Base-by-base conservation (phyloP, 2,113 vertebrate genomes). In the Papio anubis region DNA sequence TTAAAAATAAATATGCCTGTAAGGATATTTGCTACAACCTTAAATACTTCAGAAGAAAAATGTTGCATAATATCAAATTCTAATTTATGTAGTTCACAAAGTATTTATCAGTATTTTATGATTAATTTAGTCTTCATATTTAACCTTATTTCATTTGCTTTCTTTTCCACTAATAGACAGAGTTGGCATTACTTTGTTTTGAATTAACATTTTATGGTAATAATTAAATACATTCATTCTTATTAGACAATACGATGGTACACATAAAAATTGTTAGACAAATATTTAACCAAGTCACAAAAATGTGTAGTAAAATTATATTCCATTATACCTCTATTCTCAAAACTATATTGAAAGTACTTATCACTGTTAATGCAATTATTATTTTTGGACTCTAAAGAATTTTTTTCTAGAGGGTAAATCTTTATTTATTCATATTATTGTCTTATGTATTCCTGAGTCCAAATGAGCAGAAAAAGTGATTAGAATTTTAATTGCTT, bases 161-260 rank as follows among this genome's bases (percentile, higher is more conserved):
- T 6, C 76, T 13, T 87, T 82, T 89, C 43, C 8, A 73, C 43
- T 70, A 48, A 59, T 76, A 68, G 35, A 86, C 23, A 52, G 18
- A 85, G 80, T 70, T 52, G 5, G 12, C n/a, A 18, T 40, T 88
- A n/a, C 23, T 94, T 89, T 93, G 27, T 73, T 88, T 93, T 64
- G 59, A 79, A 80, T 59, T 88, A 72, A 83, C 27, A 76, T 83
- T 70, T 84, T 90, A 89, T 90, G 55, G 27, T 32, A 96, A 79
- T 94, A 81, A 95, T 85, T 88, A 73, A 94, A 66, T 40, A 48
- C n/a, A 76, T 80, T 72, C 27, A 95, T 94, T 87, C 35, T 92
- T 57, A 35, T 38, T 45, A 76, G 55, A 27, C 45, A 88, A 40
- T 83, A 66, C 70, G 90, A 94, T 48, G 4, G 38, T 35, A 30